Evolutionary conservation across 2,888 invertebrate species (phyloP).

Genomic region (Ethmia dodecea): DNA sequence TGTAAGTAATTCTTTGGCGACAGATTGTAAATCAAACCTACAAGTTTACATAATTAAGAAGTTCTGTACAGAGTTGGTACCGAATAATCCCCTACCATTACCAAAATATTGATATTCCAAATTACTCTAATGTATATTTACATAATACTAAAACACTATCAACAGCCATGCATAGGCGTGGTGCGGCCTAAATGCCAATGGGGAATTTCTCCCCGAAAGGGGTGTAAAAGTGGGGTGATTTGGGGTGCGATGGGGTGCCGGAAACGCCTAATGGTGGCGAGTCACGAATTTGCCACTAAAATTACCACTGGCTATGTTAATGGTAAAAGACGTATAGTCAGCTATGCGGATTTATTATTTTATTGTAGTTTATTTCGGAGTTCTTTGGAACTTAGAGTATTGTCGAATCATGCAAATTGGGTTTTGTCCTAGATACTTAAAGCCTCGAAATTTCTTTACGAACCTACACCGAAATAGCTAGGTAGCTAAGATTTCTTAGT

Average conservation of each 20-base stretch:
- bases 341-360: constrained; percentile 15
- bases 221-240: constrained; percentile 24
- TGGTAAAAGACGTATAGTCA: constrained; percentile 18
- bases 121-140: constrained; percentile 5
- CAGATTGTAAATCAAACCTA: too few species aligned
- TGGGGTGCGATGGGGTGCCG: constrained; percentile 29
- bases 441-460: not conserved
- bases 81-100: too few species aligned
- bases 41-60: too few species aligned
- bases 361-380: constrained; percentile 3
- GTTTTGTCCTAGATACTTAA: not conserved
- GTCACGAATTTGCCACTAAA: constrained; percentile 61
- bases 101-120: not conserved
- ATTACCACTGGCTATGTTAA: constrained; percentile 39
- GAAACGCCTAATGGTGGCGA: constrained; percentile 60
- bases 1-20: too few species aligned
- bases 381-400: not conserved
- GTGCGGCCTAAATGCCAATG: constrained; percentile 46
- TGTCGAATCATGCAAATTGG: not conserved
- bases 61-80: too few species aligned
- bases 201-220: too few species aligned
- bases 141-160: constrained; percentile 8
- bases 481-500: too few species aligned
- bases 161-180: constrained; percentile 19
- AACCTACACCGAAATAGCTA: too few species aligned